Conservation (phyloP, 2,888 invertebrate genomes). For the Steinernema carpocapsae region DNA sequence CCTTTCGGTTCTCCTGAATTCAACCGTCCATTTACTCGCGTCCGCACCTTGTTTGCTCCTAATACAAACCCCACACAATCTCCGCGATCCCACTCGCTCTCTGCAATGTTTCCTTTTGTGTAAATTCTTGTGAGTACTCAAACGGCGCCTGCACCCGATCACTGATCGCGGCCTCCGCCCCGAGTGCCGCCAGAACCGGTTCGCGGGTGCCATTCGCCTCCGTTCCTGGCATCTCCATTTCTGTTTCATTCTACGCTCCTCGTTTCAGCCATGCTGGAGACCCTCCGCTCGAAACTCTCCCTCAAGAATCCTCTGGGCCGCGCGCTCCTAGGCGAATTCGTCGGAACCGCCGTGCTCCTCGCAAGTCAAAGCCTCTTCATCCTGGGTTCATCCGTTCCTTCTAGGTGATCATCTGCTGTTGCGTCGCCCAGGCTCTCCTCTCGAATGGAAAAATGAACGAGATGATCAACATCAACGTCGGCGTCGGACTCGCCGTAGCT, state of each 20-base stretch:
- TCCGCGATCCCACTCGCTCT: background rate
- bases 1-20: background rate
- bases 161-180: slow-evolving; percentile 9
- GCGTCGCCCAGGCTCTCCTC: slow-evolving; percentile 70
- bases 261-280: slow-evolving; percentile 41
- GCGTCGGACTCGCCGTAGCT: slow-evolving; percentile 69
- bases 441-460: slow-evolving; percentile 64
- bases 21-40: background rate
- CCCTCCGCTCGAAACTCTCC: slow-evolving; percentile 55
- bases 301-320: slow-evolving; percentile 59
- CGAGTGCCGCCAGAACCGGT: slow-evolving; percentile 1
- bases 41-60: background rate
- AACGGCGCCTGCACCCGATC: slow-evolving; percentile 5
- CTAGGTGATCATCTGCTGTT: slow-evolving; percentile 70
- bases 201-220: background rate
- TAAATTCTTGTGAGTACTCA: background rate
- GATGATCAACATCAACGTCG: slow-evolving; percentile 69
- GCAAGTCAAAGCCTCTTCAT: slow-evolving; percentile 44
- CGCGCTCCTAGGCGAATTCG: slow-evolving; percentile 64
- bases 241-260: background rate
- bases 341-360: slow-evolving; percentile 63
- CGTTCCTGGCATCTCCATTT: background rate
- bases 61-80: background rate
- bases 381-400: slow-evolving; percentile 31
- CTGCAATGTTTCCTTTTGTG: slow-evolving; percentile 18